phyloP scores from a whole-genome alignment of 2,888 invertebrate genomes.

The Criorhina ranunculi region DNA sequence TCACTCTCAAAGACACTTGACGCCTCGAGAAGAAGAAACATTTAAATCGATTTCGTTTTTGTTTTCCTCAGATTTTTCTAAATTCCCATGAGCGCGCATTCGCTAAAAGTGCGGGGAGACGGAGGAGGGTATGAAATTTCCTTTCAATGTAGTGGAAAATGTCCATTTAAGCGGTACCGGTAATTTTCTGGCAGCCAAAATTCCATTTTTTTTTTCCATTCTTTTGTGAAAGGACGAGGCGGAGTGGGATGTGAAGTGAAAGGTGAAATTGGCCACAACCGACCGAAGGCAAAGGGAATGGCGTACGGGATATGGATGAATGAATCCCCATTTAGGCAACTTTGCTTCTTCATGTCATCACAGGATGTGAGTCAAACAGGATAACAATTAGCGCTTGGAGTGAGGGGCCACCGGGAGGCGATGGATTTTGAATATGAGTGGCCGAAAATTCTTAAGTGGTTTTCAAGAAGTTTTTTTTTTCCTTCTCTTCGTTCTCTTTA shows the following conservation, averaged over 20 bases:
- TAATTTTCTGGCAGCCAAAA: constrained; percentile 61
- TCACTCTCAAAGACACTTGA: constrained; percentile 29
- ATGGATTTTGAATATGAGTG: constrained; percentile 65
- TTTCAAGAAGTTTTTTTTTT: constrained; percentile 12
- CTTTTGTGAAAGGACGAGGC: constrained; percentile 27
- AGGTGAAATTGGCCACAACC: constrained; percentile 53
- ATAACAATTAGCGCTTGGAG: constrained; percentile 44
- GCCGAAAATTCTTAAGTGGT: constrained; percentile 54
- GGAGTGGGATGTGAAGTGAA: constrained; percentile 21
- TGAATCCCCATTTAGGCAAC: constrained; percentile 46
- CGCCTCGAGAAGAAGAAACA: constrained; percentile 27
- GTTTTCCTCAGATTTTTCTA: not conserved
- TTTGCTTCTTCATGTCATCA: constrained; percentile 54
- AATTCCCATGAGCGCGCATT: not conserved
- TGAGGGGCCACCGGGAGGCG: not conserved
- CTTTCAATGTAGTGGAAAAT: constrained; percentile 69
- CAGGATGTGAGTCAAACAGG: constrained; percentile 30
- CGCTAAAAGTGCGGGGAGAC: not conserved
- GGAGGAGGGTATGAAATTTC: too few relatives aligned
- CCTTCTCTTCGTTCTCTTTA: not conserved
- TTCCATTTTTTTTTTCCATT: constrained; percentile 59
- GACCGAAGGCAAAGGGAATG: constrained; percentile 1
- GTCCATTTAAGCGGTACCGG: constrained; percentile 68
- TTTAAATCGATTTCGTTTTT: constrained; percentile 53
- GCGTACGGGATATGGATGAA: constrained; percentile 34